phyloP scores from a whole-genome alignment of 2,888 invertebrate genomes.

The Rhopalosiphum nymphaeae region DNA sequence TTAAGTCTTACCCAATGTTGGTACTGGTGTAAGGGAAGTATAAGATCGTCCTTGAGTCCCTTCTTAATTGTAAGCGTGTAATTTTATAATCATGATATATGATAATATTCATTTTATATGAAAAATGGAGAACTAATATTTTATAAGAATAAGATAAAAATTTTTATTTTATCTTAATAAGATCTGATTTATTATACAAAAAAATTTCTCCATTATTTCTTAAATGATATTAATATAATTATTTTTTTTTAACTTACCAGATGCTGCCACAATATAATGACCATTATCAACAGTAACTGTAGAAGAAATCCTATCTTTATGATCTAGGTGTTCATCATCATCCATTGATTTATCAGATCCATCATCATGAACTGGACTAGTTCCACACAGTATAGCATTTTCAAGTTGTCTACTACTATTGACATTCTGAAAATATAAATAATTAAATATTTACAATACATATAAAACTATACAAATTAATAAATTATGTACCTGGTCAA shows the following conservation, averaged over 20 bases:
- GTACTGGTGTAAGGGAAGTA: conserved; percentile 73
- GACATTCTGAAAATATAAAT: conserved; percentile 39
- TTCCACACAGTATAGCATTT: conserved; percentile 54
- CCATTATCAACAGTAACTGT: conserved; percentile 66
- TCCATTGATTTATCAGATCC: conserved; percentile 64
- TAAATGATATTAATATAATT: not conserved
- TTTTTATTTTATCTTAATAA: not conserved
- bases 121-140: conserved; percentile 48
- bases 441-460: not conserved
- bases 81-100: conserved; percentile 52
- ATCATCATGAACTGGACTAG: conserved; percentile 63
- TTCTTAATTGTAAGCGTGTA: conserved; percentile 67
- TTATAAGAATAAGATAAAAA: conserved; percentile 13
- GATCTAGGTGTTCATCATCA: conserved; percentile 65
- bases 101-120: conserved; percentile 41
- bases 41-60: conserved; percentile 72
- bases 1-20: conserved; percentile 68
- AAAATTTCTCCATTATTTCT: conserved; percentile 50
- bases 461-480: not conserved
- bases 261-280: conserved; percentile 65
- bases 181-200: conserved; percentile 2
- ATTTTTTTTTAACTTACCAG: conserved; percentile 16
- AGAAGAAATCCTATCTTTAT: conserved; percentile 63
- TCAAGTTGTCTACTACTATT: conserved; percentile 59
- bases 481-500: conserved; percentile 41